phyloP scores from a whole-genome alignment of 2,797 vertebrate genomes.

The Trachops cirrhosus region DNA sequence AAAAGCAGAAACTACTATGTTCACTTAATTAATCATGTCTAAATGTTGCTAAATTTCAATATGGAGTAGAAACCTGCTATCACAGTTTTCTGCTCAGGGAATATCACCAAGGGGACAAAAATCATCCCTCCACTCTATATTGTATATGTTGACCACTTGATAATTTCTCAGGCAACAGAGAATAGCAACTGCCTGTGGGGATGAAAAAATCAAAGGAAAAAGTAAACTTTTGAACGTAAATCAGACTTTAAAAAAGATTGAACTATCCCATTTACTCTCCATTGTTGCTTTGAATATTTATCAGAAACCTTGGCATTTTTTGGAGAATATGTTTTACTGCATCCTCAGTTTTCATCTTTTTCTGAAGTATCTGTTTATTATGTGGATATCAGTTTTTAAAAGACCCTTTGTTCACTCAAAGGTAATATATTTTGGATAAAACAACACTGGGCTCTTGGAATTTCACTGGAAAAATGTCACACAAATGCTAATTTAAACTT shows the following conservation, averaged over 20 bases:
- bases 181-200: background rate
- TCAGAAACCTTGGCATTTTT: background rate
- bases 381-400: background rate
- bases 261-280: background rate
- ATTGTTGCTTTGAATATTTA: slow-evolving; percentile 24
- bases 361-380: background rate
- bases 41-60: background rate
- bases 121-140: background rate
- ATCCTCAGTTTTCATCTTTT: background rate
- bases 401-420: background rate
- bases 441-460: background rate
- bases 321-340: background rate
- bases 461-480: slow-evolving; percentile 24
- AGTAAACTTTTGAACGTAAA: background rate
- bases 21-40: background rate
- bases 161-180: background rate
- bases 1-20: slow-evolving; percentile 9
- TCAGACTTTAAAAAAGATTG: background rate
- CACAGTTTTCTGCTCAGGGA: background rate
- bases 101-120: background rate
- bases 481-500: slow-evolving; percentile 15
- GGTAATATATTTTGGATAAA: slow-evolving; percentile 21
- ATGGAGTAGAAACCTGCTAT: background rate
- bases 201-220: background rate
- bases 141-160: background rate